These are phyloP conservation scores for Rhopilema esculentum DNA, from an alignment of 30 jellyfish, hydroid and myxozoan genomes.

Conservation along the genomic window DNA sequence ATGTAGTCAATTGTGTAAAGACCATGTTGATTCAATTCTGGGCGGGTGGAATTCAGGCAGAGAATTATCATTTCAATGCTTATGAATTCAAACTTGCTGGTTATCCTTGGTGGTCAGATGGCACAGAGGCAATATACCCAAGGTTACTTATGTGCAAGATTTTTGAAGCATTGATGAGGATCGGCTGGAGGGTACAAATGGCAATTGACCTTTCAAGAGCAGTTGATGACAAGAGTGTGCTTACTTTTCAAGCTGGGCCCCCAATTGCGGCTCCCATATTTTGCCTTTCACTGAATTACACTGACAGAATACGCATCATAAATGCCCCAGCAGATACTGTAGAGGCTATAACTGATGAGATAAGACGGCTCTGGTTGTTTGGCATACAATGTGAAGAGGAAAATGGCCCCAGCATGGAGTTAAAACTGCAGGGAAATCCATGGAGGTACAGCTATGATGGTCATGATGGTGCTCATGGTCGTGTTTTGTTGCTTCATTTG, in stretches of 20 bases:
- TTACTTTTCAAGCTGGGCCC: conserved; percentile 54
- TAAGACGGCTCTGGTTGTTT: conserved; percentile 44
- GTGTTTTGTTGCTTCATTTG: conserved; percentile 64
- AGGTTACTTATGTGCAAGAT: conserved; percentile 64
- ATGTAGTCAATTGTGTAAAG: conserved; percentile 32
- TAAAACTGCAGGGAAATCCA: conserved; percentile 64
- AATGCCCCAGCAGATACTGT: conserved; percentile 76
- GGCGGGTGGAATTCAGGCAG: conserved; percentile 76
- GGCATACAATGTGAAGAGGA: conserved; percentile 31
- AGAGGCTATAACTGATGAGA: conserved; percentile 28
- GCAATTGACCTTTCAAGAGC: conserved; percentile 75
- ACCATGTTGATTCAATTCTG: conserved; percentile 44
- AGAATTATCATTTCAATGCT: conserved; percentile 54
- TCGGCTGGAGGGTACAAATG: conserved; percentile 67
- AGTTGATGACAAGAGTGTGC: conserved; percentile 65
- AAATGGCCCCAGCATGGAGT: conserved; percentile 50
- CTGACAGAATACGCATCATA: conserved; percentile 67
- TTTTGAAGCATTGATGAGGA: conserved; percentile 48
- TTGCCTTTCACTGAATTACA: conserved; percentile 65
- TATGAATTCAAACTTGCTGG: conserved; percentile 77
- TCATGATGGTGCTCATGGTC: conserved; percentile 82
- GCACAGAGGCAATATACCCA: conserved; percentile 59
- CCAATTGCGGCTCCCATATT: conserved; percentile 59
- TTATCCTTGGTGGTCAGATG: conserved; percentile 85
- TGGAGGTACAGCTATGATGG: conserved; percentile 65